Percentiles rank a stretch among this genome's conserved stretches.
These are phyloP conservation scores for Pristis pectinata DNA, from an alignment of 2,797 vertebrate genomes.

Conservation along the genomic window DNA sequence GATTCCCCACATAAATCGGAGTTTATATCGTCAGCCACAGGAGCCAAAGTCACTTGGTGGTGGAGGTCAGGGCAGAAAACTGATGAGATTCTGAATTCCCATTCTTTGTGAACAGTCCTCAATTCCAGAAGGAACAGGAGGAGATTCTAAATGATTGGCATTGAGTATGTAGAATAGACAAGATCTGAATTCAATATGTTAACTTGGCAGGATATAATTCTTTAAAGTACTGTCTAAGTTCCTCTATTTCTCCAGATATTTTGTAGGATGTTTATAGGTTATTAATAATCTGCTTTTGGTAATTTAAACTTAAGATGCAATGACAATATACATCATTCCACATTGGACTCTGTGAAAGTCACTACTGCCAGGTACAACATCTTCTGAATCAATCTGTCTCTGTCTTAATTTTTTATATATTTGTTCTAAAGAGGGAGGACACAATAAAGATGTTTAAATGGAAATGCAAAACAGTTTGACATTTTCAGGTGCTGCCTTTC, in stretches of 20 bases:
- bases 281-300: not conserved
- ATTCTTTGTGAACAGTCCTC: not conserved
- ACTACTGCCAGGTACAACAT: not conserved
- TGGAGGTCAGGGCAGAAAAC: not conserved
- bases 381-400: not conserved
- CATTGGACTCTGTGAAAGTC: not conserved
- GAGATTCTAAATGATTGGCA: not conserved
- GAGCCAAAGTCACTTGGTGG: not conserved
- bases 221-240: not conserved
- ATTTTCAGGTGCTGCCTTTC: not conserved
- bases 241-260: not conserved
- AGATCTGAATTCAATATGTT: not conserved
- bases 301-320: not conserved
- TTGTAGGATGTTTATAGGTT: not conserved
- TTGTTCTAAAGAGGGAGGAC: not conserved
- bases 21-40: not conserved
- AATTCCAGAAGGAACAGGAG: not conserved
- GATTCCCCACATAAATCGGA: not conserved
- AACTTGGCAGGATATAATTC: not conserved
- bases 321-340: not conserved
- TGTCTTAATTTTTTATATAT: not conserved
- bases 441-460: not conserved
- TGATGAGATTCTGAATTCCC: not conserved
- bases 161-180: not conserved
- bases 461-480: not conserved